Base-by-base conservation (phyloP, 1,140 invertebrate genomes). In the Stenopsyche tienmushanensis region DNA sequence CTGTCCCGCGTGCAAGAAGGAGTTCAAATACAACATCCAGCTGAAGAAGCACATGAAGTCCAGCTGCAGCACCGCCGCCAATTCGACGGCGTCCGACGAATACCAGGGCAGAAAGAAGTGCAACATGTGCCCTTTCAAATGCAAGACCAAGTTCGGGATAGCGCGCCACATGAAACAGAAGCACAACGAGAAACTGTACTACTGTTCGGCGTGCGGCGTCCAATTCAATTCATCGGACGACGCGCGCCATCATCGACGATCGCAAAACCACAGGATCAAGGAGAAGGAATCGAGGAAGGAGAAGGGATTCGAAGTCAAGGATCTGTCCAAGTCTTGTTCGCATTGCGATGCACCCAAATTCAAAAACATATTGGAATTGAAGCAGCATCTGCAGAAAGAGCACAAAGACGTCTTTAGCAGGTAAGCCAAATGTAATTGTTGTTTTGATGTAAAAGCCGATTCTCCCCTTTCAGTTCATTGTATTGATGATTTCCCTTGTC, bases 11-110 rank as follows among this genome's bases (percentile, higher is more conserved):
- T 91, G 90, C 72, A 70, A 75, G 7, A 75, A 82, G 50, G 79
- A 82, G 26, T 91, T 92, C 73, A 78, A 84, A 15, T 89, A 87
- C 63, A 91, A 91, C 67, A 75, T 87, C 1, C 85, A 90, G 71
- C 75, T 91, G n/a, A 83, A 86, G 3, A 73, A 79, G 5, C 90
- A 92, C 70, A 81, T 82, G 20, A 74, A 76, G 18, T 77, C 76
- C 49, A 82, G 82, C 2, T 82, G 82, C 1, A 86, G 87, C 66
- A 65, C 74, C 8, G 64, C 77, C 17, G 73, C 75, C 7, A 69
- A 73, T 5, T 69, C 73, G 9, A 83, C 83, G 0, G 85, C 84
- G 1, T 82, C 84, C 1, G 86, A 90, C 72, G 78, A 75, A 21
- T 89, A 90, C 71, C 88, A 90, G 73, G 83, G 83, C 42, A 75